Conservation (phyloP, 2,797 vertebrate species). For the Rousettus madagascariensis region DNA sequence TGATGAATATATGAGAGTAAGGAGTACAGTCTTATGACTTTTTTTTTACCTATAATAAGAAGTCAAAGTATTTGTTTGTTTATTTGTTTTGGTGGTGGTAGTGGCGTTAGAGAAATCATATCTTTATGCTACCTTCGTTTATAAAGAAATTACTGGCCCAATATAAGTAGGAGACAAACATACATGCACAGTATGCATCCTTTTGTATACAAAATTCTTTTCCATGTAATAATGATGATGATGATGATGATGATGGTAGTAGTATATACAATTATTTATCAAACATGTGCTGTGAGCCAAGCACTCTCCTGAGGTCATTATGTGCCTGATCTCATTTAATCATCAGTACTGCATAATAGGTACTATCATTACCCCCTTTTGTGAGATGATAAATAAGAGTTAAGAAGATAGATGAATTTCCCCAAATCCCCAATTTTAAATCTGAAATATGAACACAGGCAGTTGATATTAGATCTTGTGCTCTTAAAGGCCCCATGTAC, state of each 20-base stretch:
- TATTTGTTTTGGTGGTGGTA: neutral
- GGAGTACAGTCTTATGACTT: neutral
- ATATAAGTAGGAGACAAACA: neutral
- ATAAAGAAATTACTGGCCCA: neutral
- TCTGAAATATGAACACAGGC: neutral
- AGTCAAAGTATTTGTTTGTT: constrained; percentile 11
- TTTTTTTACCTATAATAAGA: constrained; percentile 15
- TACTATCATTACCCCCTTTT: neutral
- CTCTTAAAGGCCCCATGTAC: too few relatives aligned
- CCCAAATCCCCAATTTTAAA: neutral
- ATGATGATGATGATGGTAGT: neutral
- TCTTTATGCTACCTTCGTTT: neutral
- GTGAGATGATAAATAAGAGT: neutral
- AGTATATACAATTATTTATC: neutral
- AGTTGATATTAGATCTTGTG: neutral
- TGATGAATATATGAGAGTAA: neutral
- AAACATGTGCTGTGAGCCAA: neutral
- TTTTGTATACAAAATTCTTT: neutral
- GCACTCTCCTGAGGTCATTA: neutral
- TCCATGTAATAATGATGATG: neutral
- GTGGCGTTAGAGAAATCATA: neutral
- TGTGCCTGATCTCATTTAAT: neutral
- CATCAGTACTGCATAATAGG: neutral
- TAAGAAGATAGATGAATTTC: neutral
- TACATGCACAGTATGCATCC: neutral